phyloP scores from a whole-genome alignment of 2,797 vertebrate species.

The Characodon lateralis region DNA sequence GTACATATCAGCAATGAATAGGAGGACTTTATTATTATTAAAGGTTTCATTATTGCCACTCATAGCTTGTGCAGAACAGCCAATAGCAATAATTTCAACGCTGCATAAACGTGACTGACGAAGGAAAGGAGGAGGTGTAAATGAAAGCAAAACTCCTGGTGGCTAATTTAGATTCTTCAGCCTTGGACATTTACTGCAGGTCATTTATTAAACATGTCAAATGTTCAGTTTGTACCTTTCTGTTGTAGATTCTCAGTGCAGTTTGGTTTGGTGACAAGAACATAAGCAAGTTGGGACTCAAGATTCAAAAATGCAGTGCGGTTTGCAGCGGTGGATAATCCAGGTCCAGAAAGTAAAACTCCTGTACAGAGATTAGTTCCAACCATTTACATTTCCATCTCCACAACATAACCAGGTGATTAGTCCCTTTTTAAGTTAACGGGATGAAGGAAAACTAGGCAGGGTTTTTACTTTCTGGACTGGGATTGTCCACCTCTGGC shows the following conservation, averaged over 20 bases:
- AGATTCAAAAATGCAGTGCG: background rate
- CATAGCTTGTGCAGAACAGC: background rate
- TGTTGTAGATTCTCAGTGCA: background rate
- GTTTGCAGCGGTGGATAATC: too few species aligned
- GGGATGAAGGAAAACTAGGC: too few species aligned
- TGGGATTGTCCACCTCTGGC: too few species aligned
- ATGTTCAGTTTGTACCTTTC: too few species aligned
- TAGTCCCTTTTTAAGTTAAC: too few species aligned
- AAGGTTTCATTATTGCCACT: background rate
- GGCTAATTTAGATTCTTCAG: background rate
- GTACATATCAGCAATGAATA: background rate
- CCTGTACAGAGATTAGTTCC: too few species aligned
- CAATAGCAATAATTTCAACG: background rate
- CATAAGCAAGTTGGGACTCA: background rate
- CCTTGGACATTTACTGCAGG: background rate
- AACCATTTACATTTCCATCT: too few species aligned
- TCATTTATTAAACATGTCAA: too few species aligned
- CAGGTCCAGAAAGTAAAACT: too few species aligned
- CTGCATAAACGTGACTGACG: background rate
- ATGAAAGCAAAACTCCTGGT: background rate
- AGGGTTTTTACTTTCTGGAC: too few species aligned
- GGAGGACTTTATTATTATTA: background rate
- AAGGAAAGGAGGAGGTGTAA: too few species aligned
- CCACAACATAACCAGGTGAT: too few species aligned
- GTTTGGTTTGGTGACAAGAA: background rate